Base-by-base conservation (phyloP, 2,797 vertebrate species). In the Hybognathus amarus region DNA sequence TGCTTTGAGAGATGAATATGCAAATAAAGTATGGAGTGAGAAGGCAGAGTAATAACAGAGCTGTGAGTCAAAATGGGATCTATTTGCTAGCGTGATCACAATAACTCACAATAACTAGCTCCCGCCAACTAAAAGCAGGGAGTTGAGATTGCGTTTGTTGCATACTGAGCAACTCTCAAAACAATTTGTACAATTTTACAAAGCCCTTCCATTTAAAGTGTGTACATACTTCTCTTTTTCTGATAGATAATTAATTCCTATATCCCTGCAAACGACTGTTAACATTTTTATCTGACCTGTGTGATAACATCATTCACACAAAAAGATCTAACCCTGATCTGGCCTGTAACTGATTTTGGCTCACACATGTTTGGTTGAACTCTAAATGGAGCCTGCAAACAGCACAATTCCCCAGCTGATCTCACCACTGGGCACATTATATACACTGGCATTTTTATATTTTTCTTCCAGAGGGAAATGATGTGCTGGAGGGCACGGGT, bases 401-500 rank as follows among this genome's bases (percentile, higher is more conserved):
- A 93, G 92, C 93, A 92, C 67, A 33, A 75, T 76, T 94, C 93
- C 95, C 94, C 93, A 94, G 94, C 90, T 94, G 93, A 88, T 93
- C 93, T 91, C 91, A 93, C 93, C 92, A 93, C 89, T 92, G 88
- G 90, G 89, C 88, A 89, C 90, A 91, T 93, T 91, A 94, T 91
- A 94, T 91, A 92, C 88, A 87, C 88, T 87, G 74, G 76, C 79
- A 87, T 94, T 94, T 95, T 92, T 92, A 94, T 93, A 92, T 95
- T 95, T 95, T 93, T 95, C 93, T 95, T 95, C 90, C 95, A 95
- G 95, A 95, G 92, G 94, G 94, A 94, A 95, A 94, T 94, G 94
- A 95, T 94, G 87, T 94, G 91, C 94, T 94, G 92, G 93, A 94
- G 93, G 94, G 93, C 89, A 92, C 92, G 91, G 93, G 92, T 94